Conservation (phyloP, 2,797 vertebrate genomes). For the Petrocephalus sullivani region DNA sequence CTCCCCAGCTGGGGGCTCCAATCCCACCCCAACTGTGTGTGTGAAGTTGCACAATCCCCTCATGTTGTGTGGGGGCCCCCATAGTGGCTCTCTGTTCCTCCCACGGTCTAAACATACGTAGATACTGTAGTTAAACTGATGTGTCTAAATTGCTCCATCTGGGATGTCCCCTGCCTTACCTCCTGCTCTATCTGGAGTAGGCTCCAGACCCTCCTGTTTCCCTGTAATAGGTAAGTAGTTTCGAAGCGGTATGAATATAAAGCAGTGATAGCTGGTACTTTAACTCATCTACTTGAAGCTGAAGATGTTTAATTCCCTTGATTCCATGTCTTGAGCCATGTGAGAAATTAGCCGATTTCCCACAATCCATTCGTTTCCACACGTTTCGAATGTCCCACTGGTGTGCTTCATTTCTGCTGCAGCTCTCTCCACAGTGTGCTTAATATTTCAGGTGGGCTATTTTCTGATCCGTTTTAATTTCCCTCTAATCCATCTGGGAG, state of each 20-base stretch:
- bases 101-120: not conserved
- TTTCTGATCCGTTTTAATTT: constrained; percentile 25
- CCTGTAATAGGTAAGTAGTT: not conserved
- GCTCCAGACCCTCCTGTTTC: not conserved
- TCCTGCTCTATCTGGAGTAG: not conserved
- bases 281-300: not conserved
- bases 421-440: not conserved
- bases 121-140: not conserved
- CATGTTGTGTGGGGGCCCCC: not conserved
- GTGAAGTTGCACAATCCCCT: not conserved
- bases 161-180: not conserved
- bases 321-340: not conserved
- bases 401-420: not conserved
- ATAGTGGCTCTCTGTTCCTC: not conserved
- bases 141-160: not conserved
- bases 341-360: not conserved
- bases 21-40: not conserved
- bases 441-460: constrained; percentile 20
- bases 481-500: constrained; percentile 28
- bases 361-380: not conserved
- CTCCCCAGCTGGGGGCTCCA: not conserved
- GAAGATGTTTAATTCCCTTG: not conserved
- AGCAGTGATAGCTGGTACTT: not conserved
- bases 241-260: not conserved
- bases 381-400: not conserved